These are phyloP conservation scores for Clepsis dumicolana DNA, from an alignment of 2,888 invertebrate species.

Conservation along the genomic window DNA sequence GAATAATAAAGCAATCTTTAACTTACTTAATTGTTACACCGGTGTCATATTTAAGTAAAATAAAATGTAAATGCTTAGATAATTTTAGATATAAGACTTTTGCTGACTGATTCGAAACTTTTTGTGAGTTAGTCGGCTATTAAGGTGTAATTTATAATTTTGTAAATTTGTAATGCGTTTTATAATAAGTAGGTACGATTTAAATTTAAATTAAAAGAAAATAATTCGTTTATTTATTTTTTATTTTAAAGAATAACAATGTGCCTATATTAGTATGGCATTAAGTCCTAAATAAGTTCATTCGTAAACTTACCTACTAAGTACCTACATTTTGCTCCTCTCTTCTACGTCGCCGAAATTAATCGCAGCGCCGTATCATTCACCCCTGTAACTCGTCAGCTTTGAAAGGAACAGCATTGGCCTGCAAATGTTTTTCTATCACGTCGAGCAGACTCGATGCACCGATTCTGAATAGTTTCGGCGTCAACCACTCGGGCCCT, in stretches of 20 bases:
- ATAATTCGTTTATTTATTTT: background rate
- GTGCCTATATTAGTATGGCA: background rate
- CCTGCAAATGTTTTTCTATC: conserved; percentile 87
- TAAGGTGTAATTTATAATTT: conserved; percentile 25
- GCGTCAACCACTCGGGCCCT: conserved; percentile 94
- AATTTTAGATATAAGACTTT: background rate
- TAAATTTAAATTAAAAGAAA: conserved; percentile 1
- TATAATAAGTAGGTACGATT: too few species aligned
- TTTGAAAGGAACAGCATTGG: conserved; percentile 53
- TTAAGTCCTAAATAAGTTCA: background rate
- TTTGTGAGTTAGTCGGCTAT: background rate
- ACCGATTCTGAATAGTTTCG: conserved; percentile 95
- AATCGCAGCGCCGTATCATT: background rate
- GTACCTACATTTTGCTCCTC: background rate
- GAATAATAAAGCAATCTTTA: background rate
- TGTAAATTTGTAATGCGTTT: conserved; percentile 1
- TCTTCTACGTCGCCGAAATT: background rate
- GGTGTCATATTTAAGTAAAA: conserved; percentile 39
- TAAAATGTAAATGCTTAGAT: background rate
- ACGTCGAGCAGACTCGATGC: conserved; percentile 96
- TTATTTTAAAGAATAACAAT: background rate
- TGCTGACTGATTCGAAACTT: background rate
- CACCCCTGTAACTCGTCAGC: background rate
- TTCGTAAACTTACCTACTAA: background rate
- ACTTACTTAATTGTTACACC: conserved; percentile 11